phyloP scores from a whole-genome alignment of 2,888 invertebrate species.

The Pharmacophagus antenor region DNA sequence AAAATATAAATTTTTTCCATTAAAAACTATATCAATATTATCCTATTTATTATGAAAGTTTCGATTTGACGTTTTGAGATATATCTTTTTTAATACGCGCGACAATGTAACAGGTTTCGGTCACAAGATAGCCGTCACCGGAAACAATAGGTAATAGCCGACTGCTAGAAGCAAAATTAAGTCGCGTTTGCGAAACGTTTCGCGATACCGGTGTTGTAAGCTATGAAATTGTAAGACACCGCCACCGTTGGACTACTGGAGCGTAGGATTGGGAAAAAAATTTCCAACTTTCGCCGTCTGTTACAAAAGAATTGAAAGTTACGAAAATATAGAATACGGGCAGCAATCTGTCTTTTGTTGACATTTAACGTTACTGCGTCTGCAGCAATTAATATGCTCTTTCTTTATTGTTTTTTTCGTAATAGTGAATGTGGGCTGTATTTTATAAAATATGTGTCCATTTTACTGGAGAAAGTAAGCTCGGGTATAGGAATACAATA shows the following conservation, averaged over 20 bases:
- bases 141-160: conserved; percentile 34
- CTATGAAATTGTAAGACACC: conserved; percentile 69
- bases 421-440: too few relatives aligned
- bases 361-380: conserved; percentile 15
- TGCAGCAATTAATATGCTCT: conserved; percentile 4
- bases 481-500: too few relatives aligned
- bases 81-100: too few relatives aligned
- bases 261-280: conserved; percentile 77
- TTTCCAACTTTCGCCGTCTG: conserved; percentile 58
- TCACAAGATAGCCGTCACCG: conserved; percentile 4
- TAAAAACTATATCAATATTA: too few relatives aligned
- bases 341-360: conserved; percentile 8
- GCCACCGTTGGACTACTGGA: conserved; percentile 67
- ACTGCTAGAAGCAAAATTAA: conserved; percentile 36
- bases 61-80: too few relatives aligned
- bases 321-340: conserved; percentile 50
- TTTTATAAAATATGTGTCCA: too few relatives aligned
- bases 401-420: too few relatives aligned
- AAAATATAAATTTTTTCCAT: too few relatives aligned
- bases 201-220: conserved; percentile 63
- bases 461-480: too few relatives aligned
- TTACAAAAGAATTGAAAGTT: conserved; percentile 67
- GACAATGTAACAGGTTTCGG: background rate
- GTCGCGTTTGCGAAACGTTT: conserved; percentile 61
- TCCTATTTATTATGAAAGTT: too few relatives aligned